These are phyloP conservation scores for Psephotus haematonotus DNA, from an alignment of 2,113 vertebrate genomes.

Conservation along the genomic window DNA sequence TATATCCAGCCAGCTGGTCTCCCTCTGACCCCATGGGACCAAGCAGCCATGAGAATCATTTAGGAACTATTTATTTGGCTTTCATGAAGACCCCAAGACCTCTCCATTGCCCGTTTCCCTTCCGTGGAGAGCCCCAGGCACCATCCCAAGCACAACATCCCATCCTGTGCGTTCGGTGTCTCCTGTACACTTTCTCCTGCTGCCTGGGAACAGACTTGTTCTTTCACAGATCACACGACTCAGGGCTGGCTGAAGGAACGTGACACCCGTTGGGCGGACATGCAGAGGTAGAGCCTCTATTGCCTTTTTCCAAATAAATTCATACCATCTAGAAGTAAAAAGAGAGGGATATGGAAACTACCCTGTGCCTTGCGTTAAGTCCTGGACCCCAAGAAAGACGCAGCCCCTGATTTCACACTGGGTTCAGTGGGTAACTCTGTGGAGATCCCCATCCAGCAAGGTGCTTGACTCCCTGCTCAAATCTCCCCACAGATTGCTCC, in stretches of 20 bases:
- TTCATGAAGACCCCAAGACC: not conserved
- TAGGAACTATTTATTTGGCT: accelerated
- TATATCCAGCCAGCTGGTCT: accelerated
- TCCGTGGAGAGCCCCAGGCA: not conserved
- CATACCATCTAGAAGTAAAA: not conserved
- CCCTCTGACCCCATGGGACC: accelerated
- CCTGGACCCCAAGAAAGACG: not conserved
- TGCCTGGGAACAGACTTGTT: not conserved
- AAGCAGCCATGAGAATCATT: not conserved
- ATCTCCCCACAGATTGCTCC: not conserved
- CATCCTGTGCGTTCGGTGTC: accelerated
- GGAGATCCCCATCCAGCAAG: not conserved
- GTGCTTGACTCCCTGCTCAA: not conserved
- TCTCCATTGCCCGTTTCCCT: accelerated
- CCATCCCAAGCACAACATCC: accelerated
- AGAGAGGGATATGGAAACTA: not conserved
- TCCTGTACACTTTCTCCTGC: accelerated
- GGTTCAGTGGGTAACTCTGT: not conserved
- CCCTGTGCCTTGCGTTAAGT: not conserved
- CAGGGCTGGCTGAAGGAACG: not conserved
- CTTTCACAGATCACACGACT: not conserved
- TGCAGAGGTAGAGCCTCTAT: not conserved
- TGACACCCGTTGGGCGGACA: accelerated
- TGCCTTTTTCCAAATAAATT: not conserved
- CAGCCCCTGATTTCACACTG: not conserved